These are phyloP conservation scores for Tragelaphus imberbis DNA, from an alignment of 2,113 vertebrate species.

Conservation along the genomic window DNA sequence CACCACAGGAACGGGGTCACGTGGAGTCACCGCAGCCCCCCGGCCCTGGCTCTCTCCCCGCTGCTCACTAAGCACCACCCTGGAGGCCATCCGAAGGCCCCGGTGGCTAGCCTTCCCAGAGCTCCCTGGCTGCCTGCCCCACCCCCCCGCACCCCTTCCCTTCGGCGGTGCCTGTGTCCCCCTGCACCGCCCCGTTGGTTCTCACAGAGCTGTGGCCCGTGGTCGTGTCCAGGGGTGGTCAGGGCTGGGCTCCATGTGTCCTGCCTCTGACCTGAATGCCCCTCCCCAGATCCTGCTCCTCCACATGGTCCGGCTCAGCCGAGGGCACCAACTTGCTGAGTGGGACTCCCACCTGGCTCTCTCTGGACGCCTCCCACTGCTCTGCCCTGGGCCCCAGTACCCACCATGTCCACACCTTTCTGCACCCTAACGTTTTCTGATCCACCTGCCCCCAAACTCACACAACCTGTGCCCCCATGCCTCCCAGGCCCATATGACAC, in stretches of 20 bases:
- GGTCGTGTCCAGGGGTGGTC: background rate
- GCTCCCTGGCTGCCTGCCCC: background rate
- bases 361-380: background rate
- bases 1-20: background rate
- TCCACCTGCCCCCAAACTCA: background rate
- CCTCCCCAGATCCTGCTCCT: background rate
- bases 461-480: background rate
- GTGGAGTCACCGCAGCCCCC: background rate
- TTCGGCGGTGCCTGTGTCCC: accelerated
- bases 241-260: background rate
- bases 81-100: background rate
- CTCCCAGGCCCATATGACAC: background rate
- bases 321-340: background rate
- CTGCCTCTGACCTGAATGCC: background rate
- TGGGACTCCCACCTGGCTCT: background rate
- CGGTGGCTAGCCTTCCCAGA: background rate
- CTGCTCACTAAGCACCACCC: background rate
- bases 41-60: background rate
- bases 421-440: background rate
- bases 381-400: no score
- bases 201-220: no score
- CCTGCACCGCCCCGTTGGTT: accelerated
- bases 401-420: background rate
- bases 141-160: accelerated
- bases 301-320: background rate